A percentile compares a stretch with the other conserved stretches of the same genome.
These are phyloP conservation scores for Cryptoprocta ferox DNA, from an alignment of 2,797 vertebrate genomes.

Conservation along the genomic window DNA sequence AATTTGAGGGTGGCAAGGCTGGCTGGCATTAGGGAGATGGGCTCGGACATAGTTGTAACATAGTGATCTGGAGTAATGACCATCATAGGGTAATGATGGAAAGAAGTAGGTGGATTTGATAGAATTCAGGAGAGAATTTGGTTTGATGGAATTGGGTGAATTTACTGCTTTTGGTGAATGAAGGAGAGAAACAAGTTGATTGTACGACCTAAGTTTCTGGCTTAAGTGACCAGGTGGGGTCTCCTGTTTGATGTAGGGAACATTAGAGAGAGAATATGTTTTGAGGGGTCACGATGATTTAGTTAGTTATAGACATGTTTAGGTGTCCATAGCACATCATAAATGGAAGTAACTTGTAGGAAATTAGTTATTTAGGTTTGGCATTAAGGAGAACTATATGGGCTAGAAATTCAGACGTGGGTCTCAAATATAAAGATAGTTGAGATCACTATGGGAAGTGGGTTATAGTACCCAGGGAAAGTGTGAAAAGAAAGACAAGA, in stretches of 20 bases:
- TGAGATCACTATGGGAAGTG: neutral
- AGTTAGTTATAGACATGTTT: neutral
- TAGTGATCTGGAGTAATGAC: neutral
- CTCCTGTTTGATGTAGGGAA: neutral
- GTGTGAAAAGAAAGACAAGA: neutral
- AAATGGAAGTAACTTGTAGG: conserved; percentile 9
- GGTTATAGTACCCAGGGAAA: neutral
- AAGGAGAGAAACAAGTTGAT: conserved; percentile 28
- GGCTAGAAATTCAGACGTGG: neutral
- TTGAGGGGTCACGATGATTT: neutral
- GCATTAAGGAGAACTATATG: conserved; percentile 1
- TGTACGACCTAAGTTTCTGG: neutral
- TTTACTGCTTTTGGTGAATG: conserved; percentile 10
- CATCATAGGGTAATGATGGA: neutral
- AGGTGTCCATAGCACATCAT: neutral
- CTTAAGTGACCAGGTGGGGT: neutral
- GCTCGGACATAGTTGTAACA: neutral
- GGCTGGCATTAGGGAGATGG: neutral
- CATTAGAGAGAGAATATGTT: neutral
- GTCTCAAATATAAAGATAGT: neutral
- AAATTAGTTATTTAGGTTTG: conserved; percentile 9
- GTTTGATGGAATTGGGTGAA: conserved; percentile 10
- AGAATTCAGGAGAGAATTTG: neutral
- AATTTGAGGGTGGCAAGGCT: conserved; percentile 35
- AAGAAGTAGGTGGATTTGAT: neutral